Evolutionary conservation across 2,113 vertebrate species (phyloP), one percentile per base, ranked within the genome.

Genomic region (Micromys minutus): DNA sequence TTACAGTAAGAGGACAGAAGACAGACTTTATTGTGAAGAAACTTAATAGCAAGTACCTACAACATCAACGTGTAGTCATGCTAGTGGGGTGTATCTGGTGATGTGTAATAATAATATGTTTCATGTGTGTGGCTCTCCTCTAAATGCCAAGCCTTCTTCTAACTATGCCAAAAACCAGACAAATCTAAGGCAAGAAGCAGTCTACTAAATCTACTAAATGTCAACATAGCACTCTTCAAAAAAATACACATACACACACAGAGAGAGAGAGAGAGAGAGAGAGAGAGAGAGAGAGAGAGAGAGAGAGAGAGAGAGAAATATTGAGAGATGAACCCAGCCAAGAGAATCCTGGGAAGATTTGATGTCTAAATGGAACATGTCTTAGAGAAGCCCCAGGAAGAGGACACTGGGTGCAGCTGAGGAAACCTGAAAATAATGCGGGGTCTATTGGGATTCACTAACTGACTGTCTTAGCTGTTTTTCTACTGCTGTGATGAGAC

Each of bases 11-110:
- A 55, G 10, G 19, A 9, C 29, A 24, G 3, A 9, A 9, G 34
- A 21, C 0, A 45, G 3, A 2, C 7, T 29, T 74, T 15, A 3
- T 1, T 4, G 26, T 8, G 39, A 22, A 34, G 42, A 80, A 75
- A 15, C 7, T 34, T 24, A 11, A 45, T 0, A 29, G 5, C 16
- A 8, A 0, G 0, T 1, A 2, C 3, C 0, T 89, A 15, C 47
- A n/a, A 0, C 3, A 19, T 0, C 4, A 17, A 0, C 17, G 0
- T 50, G 8, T 0, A 7, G 15, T 6, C 31, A 26, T 1, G 19
- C 9, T 0, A 36, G 7, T 0, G 1, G 9, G 1, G 0, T 0
- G 22, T 2, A 0, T 21, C 13, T 4, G 22, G 3, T 8, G 0
- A 0, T 0, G 19, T 5, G 39, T 0, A 13, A 3, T 4, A 4